Evolutionary conservation across 2,888 invertebrate genomes (phyloP).

Genomic region (Perithous albicinctus): DNA sequence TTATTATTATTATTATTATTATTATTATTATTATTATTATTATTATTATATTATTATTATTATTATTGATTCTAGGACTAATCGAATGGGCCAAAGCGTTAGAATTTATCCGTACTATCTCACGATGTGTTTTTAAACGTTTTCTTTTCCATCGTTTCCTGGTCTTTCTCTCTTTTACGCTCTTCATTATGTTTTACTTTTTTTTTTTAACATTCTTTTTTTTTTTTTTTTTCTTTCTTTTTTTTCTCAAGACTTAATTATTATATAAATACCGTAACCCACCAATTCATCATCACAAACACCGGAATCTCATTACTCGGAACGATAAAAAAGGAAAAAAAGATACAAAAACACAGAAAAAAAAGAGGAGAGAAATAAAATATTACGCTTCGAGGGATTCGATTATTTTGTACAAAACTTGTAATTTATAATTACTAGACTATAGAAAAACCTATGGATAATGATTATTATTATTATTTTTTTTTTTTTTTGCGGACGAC

Average conservation of each 20-base stretch:
- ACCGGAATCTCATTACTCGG: conserved; percentile 27
- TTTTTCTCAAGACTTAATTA: background rate
- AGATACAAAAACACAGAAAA: background rate
- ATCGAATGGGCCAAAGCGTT: conserved; percentile 78
- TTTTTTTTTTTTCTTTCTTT: conserved; percentile 2
- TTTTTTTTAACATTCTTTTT: conserved; percentile 20
- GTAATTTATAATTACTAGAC: conserved; percentile 63
- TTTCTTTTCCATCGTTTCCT: conserved; percentile 35
- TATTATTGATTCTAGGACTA: conserved; percentile 52
- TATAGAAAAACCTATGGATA: conserved; percentile 55
- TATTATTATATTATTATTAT: conserved; percentile 40
- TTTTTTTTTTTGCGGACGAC: conserved; percentile 52
- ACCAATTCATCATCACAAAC: conserved; percentile 11
- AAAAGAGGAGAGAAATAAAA: too few relatives aligned
- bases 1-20: conserved; percentile 2
- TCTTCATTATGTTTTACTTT: conserved; percentile 21
- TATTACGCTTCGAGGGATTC: conserved; percentile 40
- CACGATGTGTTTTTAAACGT: conserved; percentile 56
- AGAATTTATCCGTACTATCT: conserved; percentile 75
- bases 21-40: conserved; percentile 34
- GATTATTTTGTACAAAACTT: conserved; percentile 64
- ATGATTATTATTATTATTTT: too few relatives aligned
- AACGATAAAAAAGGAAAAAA: conserved; percentile 32
- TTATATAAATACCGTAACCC: conserved; percentile 1
- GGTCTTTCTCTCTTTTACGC: conserved; percentile 19